Evolutionary conservation across 2,113 vertebrate species (phyloP).

Genomic region (Oxyura jamaicensis): DNA sequence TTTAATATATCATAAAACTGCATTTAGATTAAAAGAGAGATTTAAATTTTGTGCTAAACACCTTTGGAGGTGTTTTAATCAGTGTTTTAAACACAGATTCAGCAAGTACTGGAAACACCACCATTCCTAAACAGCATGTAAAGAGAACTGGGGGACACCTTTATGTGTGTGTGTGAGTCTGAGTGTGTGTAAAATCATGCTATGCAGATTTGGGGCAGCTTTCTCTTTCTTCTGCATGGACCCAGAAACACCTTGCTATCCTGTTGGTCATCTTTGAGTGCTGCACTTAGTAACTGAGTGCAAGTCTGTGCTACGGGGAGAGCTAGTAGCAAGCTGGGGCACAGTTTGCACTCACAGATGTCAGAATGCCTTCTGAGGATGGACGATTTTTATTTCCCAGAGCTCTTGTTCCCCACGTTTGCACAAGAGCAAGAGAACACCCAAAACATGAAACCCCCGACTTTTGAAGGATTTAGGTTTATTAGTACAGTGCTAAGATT

Average conservation of each 20-base stretch:
- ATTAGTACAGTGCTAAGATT: background rate
- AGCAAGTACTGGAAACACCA: background rate
- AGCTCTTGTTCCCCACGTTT: background rate
- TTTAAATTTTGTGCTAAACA: background rate
- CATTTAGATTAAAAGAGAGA: constrained; percentile 2
- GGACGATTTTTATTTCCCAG: background rate
- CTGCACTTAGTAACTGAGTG: background rate
- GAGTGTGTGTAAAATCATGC: background rate
- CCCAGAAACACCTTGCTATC: background rate
- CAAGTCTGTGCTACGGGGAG: background rate
- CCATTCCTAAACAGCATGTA: background rate
- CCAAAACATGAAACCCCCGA: background rate
- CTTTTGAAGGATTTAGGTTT: background rate
- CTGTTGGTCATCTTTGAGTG: fast-evolving
- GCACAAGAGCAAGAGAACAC: background rate
- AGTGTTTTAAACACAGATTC: background rate
- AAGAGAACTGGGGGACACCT: background rate
- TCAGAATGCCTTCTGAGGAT: background rate
- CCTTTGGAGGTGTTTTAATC: background rate
- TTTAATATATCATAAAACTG: background rate
- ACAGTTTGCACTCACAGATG: background rate
- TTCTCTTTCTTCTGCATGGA: background rate
- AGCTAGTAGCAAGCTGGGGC: background rate
- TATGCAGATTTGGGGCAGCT: background rate
- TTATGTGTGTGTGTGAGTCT: background rate